Evolutionary conservation across 2,888 invertebrate species (phyloP), one percentile per base, ranked within the genome.

Genomic region (Yponomeuta evonymella): DNA sequence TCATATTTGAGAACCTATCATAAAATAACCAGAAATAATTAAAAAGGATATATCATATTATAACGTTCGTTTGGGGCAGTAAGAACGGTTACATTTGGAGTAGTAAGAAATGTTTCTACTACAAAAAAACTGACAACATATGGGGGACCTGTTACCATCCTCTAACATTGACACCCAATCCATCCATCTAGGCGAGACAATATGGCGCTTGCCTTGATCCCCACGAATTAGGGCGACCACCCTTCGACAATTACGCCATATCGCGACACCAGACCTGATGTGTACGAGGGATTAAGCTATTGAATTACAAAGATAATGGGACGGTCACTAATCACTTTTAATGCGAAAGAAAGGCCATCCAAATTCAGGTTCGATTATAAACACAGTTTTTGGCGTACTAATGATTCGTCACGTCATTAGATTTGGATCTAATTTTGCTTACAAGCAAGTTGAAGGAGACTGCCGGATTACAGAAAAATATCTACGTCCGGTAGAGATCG

Each of bases 191-290:
- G 74, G 75, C 73, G 77, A 78, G 82, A 84, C 86, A 84, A 86
- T 83, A 84, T 81, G 82, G 79, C 83, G 77, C 77, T 76, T 77
- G 72, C 74, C 75, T 75, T 77, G 81, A 79, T 83, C 86, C 84
- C 82, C 82, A 83, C 80, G 43, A 84, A 87, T 87, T 86, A 87
- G 86, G 88, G 86, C 81, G 81, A 80, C 81, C 87, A 88, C 90
- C 89, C 90, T 85, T 79, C 84, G 81, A 84, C 88, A 87, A 89
- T 88, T 87, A 87, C 80, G 79, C 79, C 79, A 79, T 78, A 80
- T 80, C 81, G 81, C 83, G 81, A 82, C 81, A 84, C 82, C 81
- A 76, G 63, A 83, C 78, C 82, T 90, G 90, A 90, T 90, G 88
- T 85, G 11, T 75, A 75, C 78, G n/a, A 33, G 62, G 87, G 88